Evolutionary conservation across 2,888 invertebrate genomes (phyloP).

Genomic region (Hylaea fasciaria): DNA sequence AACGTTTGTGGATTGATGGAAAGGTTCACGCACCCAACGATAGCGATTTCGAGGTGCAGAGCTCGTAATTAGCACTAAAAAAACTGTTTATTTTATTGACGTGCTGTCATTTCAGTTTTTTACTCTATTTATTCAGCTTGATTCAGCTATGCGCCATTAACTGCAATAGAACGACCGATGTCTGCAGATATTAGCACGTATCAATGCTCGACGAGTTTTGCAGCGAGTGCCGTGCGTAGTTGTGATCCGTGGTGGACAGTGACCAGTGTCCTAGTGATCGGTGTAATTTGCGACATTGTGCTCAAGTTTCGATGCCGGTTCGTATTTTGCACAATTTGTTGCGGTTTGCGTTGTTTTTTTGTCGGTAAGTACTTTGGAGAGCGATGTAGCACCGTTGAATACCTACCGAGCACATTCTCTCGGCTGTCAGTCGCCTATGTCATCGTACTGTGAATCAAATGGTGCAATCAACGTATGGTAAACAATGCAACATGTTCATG

Average conservation of each 20-base stretch:
- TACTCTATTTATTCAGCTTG: conserved; percentile 80
- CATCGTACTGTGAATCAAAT: conserved; percentile 41
- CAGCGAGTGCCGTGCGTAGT: conserved; percentile 61
- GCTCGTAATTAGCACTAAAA: conserved; percentile 54
- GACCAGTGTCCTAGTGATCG: conserved; percentile 49
- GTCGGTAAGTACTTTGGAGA: conserved; percentile 51
- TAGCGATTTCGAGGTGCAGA: conserved; percentile 67
- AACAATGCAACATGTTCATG: conserved; percentile 74
- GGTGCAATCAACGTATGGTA: conserved; percentile 55
- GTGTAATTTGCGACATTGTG: conserved; percentile 54
- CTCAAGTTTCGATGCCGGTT: conserved; percentile 70
- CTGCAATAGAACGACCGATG: conserved; percentile 74
- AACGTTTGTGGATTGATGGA: conserved; percentile 65
- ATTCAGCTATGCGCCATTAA: conserved; percentile 83
- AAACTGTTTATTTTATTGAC: conserved; percentile 67
- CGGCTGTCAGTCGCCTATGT: conserved; percentile 35
- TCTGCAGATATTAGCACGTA: conserved; percentile 69
- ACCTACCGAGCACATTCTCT: conserved; percentile 32
- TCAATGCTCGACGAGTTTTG: conserved; percentile 61
- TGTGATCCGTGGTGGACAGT: conserved; percentile 54
- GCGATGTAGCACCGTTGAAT: conserved; percentile 21
- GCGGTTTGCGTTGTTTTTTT: conserved; percentile 59
- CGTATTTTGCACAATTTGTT: conserved; percentile 62
- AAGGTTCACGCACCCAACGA: conserved; percentile 57
- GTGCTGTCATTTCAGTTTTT: conserved; percentile 80